Conservation (phyloP, 2,113 vertebrate species). For the Chrysochloris asiatica region DNA sequence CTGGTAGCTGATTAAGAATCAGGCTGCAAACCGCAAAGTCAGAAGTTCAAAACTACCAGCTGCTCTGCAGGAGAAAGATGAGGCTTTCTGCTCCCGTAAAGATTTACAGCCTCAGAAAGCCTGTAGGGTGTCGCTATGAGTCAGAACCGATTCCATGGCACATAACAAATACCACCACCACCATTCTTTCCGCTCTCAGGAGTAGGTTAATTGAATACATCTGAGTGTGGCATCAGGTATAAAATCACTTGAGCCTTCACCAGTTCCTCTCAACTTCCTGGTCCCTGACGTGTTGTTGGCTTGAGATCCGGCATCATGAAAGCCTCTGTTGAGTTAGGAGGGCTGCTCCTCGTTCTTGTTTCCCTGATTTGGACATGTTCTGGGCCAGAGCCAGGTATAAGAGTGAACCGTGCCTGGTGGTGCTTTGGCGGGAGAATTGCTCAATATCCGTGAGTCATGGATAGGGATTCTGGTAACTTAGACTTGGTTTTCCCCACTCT, state of each 20-base stretch:
- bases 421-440: background rate
- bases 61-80: too few species aligned
- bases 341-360: background rate
- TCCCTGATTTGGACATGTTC: background rate
- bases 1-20: too few species aligned
- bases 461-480: background rate
- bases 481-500: background rate
- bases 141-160: too few species aligned
- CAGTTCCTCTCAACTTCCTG: background rate
- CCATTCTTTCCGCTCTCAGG: too few species aligned
- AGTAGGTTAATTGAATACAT: background rate
- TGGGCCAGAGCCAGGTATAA: constrained; percentile 35
- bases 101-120: too few species aligned
- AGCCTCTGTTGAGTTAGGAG: background rate
- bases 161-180: too few species aligned
- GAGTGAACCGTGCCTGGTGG: background rate
- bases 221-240: background rate
- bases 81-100: too few species aligned
- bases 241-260: background rate
- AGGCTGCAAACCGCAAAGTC: too few species aligned
- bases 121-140: too few species aligned
- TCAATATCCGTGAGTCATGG: background rate
- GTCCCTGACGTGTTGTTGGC: background rate
- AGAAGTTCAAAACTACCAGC: too few species aligned
- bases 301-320: background rate